Evolutionary conservation across 2,888 invertebrate species (phyloP), one percentile per base, ranked within the genome.

Genomic region (Meganola albula): DNA sequence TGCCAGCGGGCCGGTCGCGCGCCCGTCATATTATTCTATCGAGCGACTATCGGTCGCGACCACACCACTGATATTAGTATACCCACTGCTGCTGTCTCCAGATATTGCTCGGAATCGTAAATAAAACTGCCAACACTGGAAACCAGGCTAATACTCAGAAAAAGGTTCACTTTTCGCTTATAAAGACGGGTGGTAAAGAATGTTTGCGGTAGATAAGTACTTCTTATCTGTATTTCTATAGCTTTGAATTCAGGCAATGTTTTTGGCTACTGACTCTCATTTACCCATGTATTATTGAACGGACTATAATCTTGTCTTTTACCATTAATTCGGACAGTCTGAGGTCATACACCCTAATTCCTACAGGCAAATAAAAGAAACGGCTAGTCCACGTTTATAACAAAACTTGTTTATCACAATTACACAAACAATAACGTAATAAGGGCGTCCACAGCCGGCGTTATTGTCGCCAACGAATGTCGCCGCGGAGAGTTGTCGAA

Each of bases 1-100:
- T 85, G 84, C 80, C 74, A 65, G 62, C 66, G 67, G 69, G 59
- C 63, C 71, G 68, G 73, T 64, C 73, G 66, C 71, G 63, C 67
- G 58, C 71, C 72, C 74, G 77, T 80, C 84, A 82, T 84, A 84
- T 84, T 84, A 84, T 83, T 82, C 84, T 77, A 84, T 82, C 78
- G 77, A 69, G 64, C 72, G 71, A 66, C 80, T 83, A 83, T 84
- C 82, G 80, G 71, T 55, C 49, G 66, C 66, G 58, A 58, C 74
- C 80, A 80, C 74, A 74, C 80, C 62, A 64, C 65, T 68, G 68
- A 77, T 85, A 85, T 84, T 82, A 83, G 80, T 79, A 74, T 70
- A 75, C 71, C 66, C 72, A 55, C 44, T 58, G 59, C 78, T 79
- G 80, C 74, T 70, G 63, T 69, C 76, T 73, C 63, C 66, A 79